Conservation (phyloP, 1,140 invertebrate species). For the Meloidogyne floridensis region DNA sequence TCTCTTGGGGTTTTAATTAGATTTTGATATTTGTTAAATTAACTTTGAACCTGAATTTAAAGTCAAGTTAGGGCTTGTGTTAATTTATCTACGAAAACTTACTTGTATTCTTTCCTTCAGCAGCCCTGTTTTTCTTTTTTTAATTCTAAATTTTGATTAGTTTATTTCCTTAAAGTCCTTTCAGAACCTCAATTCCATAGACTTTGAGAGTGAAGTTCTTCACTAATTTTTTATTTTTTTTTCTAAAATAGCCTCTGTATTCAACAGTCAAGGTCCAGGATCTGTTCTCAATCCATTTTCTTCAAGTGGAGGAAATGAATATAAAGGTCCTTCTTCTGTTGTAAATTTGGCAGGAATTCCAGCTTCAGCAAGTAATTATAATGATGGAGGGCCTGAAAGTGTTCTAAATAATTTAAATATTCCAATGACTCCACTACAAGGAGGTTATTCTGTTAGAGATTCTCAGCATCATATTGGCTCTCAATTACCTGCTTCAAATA, state of each 20-base stretch:
- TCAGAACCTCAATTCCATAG: no score
- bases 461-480: conserved; percentile 15
- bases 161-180: no score
- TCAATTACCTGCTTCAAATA: conserved; percentile 43
- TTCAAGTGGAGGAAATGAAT: conserved; percentile 16
- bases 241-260: conserved; percentile 39
- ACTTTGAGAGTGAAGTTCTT: not conserved
- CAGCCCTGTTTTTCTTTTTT: no score
- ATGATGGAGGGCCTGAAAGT: conserved; percentile 17
- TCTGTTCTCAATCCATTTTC: conserved; percentile 36
- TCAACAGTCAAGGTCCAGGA: conserved; percentile 50
- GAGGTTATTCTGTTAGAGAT: conserved; percentile 34
- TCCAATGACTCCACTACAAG: conserved; percentile 51
- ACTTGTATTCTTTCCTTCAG: no score
- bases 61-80: no score
- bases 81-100: no score
- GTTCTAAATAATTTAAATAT: conserved; percentile 53
- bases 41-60: not conserved
- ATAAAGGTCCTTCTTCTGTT: conserved; percentile 23
- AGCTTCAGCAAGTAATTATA: conserved; percentile 40
- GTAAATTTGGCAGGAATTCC: conserved; percentile 32
- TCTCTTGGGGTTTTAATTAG: not conserved
- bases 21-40: not conserved
- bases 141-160: no score
- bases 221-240: not conserved